These are phyloP conservation scores for Andrena dorsata DNA, from an alignment of 2,888 invertebrate genomes.

Conservation along the genomic window DNA sequence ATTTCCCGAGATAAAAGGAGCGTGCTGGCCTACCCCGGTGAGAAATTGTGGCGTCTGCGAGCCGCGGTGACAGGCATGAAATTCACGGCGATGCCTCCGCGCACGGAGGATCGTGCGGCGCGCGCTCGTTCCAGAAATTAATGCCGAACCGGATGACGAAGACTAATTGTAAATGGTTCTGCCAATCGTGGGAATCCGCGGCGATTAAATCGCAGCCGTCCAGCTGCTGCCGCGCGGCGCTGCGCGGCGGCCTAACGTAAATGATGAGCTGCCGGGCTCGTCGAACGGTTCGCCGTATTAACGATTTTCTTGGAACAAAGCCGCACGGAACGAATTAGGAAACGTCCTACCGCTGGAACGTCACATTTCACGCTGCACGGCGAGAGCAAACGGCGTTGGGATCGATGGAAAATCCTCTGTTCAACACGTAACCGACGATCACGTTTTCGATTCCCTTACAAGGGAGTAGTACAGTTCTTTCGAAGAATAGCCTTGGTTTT, in stretches of 20 bases:
- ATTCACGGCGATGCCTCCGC: constrained; percentile 50
- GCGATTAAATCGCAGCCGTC: constrained; percentile 65
- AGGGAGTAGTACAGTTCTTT: not conserved
- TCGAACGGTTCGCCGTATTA: constrained; percentile 43
- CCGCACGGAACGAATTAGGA: constrained; percentile 46
- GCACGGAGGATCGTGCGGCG: constrained; percentile 20
- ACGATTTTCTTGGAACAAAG: constrained; percentile 59
- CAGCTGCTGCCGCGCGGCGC: constrained; percentile 33
- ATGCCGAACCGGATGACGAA: constrained; percentile 69
- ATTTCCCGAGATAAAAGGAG: constrained; percentile 41
- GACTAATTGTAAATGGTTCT: constrained; percentile 69
- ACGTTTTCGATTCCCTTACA: no score
- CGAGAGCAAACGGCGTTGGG: not conserved
- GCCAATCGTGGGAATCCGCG: constrained; percentile 72
- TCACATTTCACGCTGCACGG: not conserved
- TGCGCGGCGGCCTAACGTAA: constrained; percentile 34
- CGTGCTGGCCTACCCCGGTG: constrained; percentile 27
- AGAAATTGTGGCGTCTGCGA: constrained; percentile 54
- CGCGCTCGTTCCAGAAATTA: constrained; percentile 66
- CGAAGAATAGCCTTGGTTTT: not conserved
- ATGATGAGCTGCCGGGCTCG: constrained; percentile 51
- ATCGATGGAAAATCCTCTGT: no score
- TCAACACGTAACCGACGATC: no score
- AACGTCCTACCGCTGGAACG: constrained; percentile 46
- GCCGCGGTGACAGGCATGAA: constrained; percentile 60